Conservation (phyloP, 2,797 vertebrate species). For the Xerus rutilus region DNA sequence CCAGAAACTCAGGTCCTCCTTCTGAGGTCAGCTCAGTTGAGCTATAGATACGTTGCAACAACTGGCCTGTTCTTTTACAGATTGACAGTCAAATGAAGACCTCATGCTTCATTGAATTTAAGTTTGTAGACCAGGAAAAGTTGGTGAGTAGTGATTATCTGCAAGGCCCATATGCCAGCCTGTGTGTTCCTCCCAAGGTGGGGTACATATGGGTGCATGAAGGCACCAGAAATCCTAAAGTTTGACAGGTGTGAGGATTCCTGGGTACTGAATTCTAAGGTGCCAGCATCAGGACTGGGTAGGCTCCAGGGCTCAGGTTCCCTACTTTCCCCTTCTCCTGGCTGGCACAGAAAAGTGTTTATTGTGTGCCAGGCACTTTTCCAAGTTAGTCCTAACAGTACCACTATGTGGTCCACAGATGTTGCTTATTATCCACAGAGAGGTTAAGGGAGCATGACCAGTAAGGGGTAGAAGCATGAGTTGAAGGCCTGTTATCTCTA, state of each 20-base stretch:
- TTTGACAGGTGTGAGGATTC: neutral
- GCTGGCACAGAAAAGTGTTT: neutral
- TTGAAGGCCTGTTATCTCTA: neutral
- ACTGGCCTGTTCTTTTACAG: slow-evolving; percentile 80
- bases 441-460: neutral
- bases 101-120: slow-evolving; percentile 83
- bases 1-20: neutral
- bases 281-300: neutral
- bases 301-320: neutral
- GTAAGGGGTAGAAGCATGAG: neutral
- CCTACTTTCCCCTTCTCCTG: neutral
- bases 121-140: slow-evolving; percentile 83
- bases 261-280: neutral
- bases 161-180: neutral
- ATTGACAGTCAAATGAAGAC: slow-evolving; percentile 90
- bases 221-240: neutral
- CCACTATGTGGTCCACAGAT: too few relatives aligned
- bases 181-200: neutral
- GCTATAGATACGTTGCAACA: neutral
- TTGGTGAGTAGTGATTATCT: slow-evolving; percentile 85
- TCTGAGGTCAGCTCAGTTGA: neutral
- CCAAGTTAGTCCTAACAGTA: neutral
- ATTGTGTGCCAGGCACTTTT: neutral
- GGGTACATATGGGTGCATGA: neutral
- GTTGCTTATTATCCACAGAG: neutral